These are phyloP conservation scores for Ophraella communa DNA, from an alignment of 2,888 invertebrate genomes.

Conservation along the genomic window DNA sequence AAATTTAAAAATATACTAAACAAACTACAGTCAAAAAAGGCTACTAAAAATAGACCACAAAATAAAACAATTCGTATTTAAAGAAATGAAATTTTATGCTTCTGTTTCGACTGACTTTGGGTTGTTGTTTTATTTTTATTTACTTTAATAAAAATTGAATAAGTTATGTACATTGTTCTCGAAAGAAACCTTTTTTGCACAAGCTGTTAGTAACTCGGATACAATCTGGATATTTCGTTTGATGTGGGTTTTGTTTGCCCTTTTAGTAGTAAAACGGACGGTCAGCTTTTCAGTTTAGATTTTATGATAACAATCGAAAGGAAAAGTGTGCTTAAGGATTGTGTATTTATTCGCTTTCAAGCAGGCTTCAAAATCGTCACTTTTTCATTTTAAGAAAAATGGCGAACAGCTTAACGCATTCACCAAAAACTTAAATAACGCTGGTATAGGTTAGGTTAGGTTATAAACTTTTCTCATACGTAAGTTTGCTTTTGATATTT, in stretches of 20 bases:
- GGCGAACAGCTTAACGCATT: background rate
- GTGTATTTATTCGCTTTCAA: background rate
- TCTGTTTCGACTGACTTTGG: background rate
- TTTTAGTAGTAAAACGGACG: background rate
- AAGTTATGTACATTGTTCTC: background rate
- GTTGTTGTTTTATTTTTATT: background rate
- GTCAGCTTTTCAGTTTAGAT: background rate
- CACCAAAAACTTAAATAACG: too few relatives aligned
- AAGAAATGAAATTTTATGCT: background rate
- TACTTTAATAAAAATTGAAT: background rate
- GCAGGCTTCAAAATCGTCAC: background rate
- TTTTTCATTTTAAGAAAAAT: background rate
- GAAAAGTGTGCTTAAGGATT: background rate
- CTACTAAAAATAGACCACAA: too few relatives aligned
- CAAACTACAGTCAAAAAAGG: too few relatives aligned
- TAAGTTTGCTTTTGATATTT: too few relatives aligned
- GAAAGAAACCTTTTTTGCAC: background rate
- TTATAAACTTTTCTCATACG: too few relatives aligned
- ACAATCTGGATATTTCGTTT: constrained; percentile 12
- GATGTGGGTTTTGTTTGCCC: background rate
- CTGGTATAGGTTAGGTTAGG: too few relatives aligned
- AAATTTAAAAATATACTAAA: too few relatives aligned
- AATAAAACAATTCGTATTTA: too few relatives aligned
- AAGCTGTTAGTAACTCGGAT: background rate
- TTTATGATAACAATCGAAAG: background rate